A percentile compares a stretch with the other conserved stretches of the same genome.
phyloP scores from a whole-genome alignment of 2,797 vertebrate genomes.

The Sebastes kiyomatsui region DNA sequence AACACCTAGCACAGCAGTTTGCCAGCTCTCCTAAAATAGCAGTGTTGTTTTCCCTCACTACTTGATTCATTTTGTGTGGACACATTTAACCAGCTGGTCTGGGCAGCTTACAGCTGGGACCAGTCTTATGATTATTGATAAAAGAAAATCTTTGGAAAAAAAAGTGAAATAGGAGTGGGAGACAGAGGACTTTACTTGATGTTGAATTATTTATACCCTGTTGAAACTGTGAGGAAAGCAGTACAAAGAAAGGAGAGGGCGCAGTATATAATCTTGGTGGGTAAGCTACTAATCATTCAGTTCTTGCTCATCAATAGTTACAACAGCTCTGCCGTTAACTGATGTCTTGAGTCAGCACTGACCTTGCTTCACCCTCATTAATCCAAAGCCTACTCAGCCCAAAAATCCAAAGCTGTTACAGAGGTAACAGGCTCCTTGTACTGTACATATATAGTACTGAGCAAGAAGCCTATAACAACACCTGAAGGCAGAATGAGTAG shows the following conservation, averaged over 20 bases:
- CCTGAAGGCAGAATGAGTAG: neutral
- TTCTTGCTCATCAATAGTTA: conserved; percentile 56
- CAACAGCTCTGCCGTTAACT: conserved; percentile 42
- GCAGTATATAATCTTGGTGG: conserved; percentile 29
- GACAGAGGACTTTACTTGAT: neutral
- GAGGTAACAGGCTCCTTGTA: neutral
- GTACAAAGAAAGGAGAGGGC: neutral
- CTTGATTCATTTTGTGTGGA: conserved; percentile 40
- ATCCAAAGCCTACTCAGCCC: conserved; percentile 60
- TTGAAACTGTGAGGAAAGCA: neutral
- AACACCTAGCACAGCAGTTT: conserved; percentile 61
- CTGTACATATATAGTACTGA: neutral
- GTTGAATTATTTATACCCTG: conserved; percentile 2
- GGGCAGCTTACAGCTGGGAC: conserved; percentile 10
- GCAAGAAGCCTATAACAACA: neutral
- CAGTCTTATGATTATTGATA: conserved; percentile 25
- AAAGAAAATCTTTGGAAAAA: conserved; percentile 6
- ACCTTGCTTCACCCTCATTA: conserved; percentile 67
- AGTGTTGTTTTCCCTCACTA: conserved; percentile 45
- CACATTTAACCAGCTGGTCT: conserved; percentile 45
- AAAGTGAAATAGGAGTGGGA: neutral
- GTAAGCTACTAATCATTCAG: conserved; percentile 49
- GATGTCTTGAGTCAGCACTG: conserved; percentile 58
- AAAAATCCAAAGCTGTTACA: conserved; percentile 29
- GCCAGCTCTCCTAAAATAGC: conserved; percentile 55